Percentiles rank a stretch among this genome's conserved stretches.
These are phyloP conservation scores for Sprattus sprattus DNA, from an alignment of 2,113 vertebrate genomes.

Conservation along the genomic window DNA sequence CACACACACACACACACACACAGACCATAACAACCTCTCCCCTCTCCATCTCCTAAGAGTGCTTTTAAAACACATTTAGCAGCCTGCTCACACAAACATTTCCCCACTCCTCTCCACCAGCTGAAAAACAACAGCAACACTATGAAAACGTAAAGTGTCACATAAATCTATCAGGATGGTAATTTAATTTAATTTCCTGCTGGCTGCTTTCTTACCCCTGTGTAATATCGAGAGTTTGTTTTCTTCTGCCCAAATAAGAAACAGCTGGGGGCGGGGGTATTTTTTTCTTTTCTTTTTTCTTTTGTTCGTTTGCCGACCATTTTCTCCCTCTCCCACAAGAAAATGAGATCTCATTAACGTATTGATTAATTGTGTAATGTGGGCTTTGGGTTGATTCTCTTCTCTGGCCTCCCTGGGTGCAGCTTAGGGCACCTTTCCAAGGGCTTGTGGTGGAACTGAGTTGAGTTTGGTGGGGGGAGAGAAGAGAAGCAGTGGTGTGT, in stretches of 20 bases:
- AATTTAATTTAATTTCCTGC: conserved; percentile 75
- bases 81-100: not conserved
- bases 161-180: conserved; percentile 74
- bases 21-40: conserved; percentile 29
- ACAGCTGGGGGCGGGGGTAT: conserved; percentile 43
- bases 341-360: conserved; percentile 76
- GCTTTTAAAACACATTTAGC: conserved; percentile 53
- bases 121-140: conserved; percentile 65
- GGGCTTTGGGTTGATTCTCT: conserved; percentile 63
- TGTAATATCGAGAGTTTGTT: conserved; percentile 64
- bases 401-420: conserved; percentile 49
- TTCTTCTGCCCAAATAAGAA: conserved; percentile 41
- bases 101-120: conserved; percentile 43
- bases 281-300: not conserved
- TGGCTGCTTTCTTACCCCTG: conserved; percentile 66
- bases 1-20: conserved; percentile 13
- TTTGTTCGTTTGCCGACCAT: conserved; percentile 49
- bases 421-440: conserved; percentile 59
- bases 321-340: conserved; percentile 55
- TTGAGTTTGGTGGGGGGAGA: conserved; percentile 32
- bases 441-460: conserved; percentile 42
- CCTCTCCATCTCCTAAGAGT: conserved; percentile 33
- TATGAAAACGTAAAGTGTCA: conserved; percentile 70
- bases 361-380: conserved; percentile 75
- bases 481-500: conserved; percentile 14